Evolutionary conservation across 2,113 vertebrate genomes (phyloP), one percentile per base, ranked within the genome.

Genomic region (Kryptolebias marmoratus): DNA sequence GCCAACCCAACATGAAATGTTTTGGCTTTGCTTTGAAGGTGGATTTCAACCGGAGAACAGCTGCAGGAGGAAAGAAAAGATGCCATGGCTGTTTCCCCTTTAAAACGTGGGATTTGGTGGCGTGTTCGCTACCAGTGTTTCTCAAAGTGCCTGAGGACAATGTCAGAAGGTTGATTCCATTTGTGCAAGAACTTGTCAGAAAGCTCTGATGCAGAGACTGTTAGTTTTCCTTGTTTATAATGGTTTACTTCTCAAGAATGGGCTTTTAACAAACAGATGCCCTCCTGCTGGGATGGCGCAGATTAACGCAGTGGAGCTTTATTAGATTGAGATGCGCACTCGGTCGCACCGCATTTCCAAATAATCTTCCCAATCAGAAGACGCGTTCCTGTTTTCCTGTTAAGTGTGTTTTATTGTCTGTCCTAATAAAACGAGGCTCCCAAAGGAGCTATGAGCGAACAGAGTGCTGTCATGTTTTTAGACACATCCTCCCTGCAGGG

Each of bases 11-110:
- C 73, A 77, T 79, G 64, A 89, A 90, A 90, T 86, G 81, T 87
- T 83, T 86, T 77, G n/a, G 44, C 50, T 79, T 77, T 42, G 76
- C 85, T 85, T 85, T 85, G 85, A 87, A 89, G 79, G 83, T 87
- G 60, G 70, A 71, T 83, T 79, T 84, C 28, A 59, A 80, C 71
- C 67, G 67, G 44, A 67, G 83, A 78, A 86, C 64, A 86, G 80
- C 82, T 67, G 86, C 63, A 49, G 75, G 67, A 58, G 57, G 45
- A 61, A 32, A 77, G 77, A 74, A 73, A 64, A 73, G 47, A 71
- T 47, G 7, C 36, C 8, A 54, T 27, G 53, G 22, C 59, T 10
- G 27, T 73, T 79, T 81, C 67, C 0, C 1, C 15, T 44, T 12
- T 13, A 16, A 45, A 39, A 53, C 27, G 31, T 42, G 64, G 73